Evolutionary conservation across 2,113 vertebrate genomes (phyloP).

Genomic region (Ceyx margarethae): DNA sequence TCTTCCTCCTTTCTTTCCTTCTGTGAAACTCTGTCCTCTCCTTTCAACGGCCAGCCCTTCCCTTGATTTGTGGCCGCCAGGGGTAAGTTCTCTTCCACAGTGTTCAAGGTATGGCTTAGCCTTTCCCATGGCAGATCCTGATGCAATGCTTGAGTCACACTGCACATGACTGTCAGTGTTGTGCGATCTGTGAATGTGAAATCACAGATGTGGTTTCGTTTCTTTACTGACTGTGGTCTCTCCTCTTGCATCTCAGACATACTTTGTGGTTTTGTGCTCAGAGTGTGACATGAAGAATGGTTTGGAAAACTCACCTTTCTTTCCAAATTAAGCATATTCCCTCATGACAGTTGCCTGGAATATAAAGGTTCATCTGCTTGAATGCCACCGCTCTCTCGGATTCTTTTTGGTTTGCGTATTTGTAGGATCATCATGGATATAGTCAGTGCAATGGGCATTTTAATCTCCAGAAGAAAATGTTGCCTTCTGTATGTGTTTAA

Average conservation of each 20-base stretch:
- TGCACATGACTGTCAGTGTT: not conserved
- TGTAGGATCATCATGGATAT: not conserved
- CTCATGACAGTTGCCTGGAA: not conserved
- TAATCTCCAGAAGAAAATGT: not conserved
- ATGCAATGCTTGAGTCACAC: not conserved
- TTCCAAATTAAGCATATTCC: not conserved
- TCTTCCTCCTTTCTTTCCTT: not conserved
- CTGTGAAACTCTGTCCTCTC: not conserved
- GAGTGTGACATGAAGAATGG: not conserved
- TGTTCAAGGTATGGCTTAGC: not conserved
- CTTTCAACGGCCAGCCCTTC: not conserved
- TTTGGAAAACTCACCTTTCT: not conserved
- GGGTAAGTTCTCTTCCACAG: not conserved
- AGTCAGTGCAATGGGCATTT: not conserved
- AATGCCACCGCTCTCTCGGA: not conserved
- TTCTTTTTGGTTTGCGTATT: not conserved
- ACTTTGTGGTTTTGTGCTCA: not conserved
- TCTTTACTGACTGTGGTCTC: not conserved
- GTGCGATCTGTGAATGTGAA: not conserved
- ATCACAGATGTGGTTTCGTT: fast-evolving
- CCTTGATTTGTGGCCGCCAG: not conserved
- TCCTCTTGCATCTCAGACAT: not conserved
- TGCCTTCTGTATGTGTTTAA: not conserved
- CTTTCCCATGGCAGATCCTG: not conserved
- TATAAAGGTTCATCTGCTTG: not conserved